Percentiles rank a stretch among this genome's conserved stretches.
Evolutionary conservation across 2,113 vertebrate species (phyloP).

Genomic region (Pomatorhinus ruficollis): DNA sequence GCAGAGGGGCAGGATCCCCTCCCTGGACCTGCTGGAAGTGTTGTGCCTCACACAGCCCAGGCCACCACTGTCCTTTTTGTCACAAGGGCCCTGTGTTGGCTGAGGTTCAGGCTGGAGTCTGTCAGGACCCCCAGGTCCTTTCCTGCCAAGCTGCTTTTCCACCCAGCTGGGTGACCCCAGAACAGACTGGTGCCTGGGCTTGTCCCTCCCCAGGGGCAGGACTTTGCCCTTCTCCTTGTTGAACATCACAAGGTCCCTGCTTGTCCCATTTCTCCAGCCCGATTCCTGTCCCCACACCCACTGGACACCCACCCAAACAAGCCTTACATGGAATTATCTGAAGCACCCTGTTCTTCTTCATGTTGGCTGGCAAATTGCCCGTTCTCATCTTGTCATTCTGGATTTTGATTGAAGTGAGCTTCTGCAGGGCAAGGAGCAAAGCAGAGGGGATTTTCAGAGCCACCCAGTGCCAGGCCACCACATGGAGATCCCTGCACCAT

Average conservation of each 20-base stretch:
- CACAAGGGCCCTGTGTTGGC: not conserved
- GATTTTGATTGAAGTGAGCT: constrained; percentile 98
- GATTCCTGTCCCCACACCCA: not conserved
- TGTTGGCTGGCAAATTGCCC: constrained; percentile 95
- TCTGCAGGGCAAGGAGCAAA: constrained; percentile 70
- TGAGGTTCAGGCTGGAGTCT: not conserved
- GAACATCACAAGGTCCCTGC: not conserved
- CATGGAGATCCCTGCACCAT: rapidly evolving
- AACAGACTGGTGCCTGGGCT: not conserved
- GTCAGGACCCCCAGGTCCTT: not conserved
- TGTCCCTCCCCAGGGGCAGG: not conserved
- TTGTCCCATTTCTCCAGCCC: not conserved
- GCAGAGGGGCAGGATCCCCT: not conserved
- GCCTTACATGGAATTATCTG: constrained; percentile 98
- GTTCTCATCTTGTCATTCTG: constrained; percentile 99
- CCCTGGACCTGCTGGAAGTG: not conserved
- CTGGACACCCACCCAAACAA: rapidly evolving
- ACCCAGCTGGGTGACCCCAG: not conserved
- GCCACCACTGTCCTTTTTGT: not conserved
- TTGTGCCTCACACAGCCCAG: not conserved
- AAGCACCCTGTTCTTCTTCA: constrained; percentile 99
- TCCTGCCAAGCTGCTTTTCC: not conserved
- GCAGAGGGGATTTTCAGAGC: not conserved
- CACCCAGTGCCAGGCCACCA: not conserved
- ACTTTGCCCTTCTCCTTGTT: not conserved